phyloP scores from a whole-genome alignment of 2,888 invertebrate genomes.

The Entomobrya multifasciata region DNA sequence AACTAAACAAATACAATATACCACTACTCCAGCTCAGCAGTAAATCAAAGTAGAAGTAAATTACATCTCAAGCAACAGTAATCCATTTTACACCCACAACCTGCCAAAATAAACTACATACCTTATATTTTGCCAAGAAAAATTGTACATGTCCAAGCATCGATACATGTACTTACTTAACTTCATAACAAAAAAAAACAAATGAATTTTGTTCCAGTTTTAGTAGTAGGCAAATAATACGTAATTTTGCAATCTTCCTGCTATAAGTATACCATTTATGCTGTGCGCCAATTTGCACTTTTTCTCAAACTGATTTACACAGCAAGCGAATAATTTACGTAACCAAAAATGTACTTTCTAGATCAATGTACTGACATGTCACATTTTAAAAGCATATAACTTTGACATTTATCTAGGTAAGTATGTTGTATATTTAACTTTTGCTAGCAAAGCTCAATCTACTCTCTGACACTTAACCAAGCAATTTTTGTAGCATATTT shows the following conservation, averaged over 20 bases:
- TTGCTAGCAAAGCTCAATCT: not conserved
- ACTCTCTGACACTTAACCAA: constrained; percentile 18
- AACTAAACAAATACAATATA: constrained; percentile 32
- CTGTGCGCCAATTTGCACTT: constrained; percentile 23
- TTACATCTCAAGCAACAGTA: constrained; percentile 20
- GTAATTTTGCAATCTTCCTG: too few species aligned
- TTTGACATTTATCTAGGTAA: not conserved
- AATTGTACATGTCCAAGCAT: constrained; percentile 12
- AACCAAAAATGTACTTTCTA: constrained; percentile 22
- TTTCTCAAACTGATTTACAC: constrained; percentile 25
- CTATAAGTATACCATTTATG: not conserved
- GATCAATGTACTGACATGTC: not conserved
- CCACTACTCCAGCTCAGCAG: constrained; percentile 16
- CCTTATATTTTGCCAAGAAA: constrained; percentile 4
- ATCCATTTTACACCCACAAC: constrained; percentile 40
- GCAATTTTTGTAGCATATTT: constrained; percentile 6
- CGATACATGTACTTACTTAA: not conserved
- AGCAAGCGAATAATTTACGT: constrained; percentile 28
- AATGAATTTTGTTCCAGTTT: too few species aligned
- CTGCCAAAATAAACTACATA: not conserved
- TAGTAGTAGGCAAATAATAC: too few species aligned
- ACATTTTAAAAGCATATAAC: not conserved
- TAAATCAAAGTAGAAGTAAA: constrained; percentile 29
- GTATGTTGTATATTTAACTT: too few species aligned
- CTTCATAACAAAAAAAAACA: not conserved